Conservation (phyloP, 2,797 vertebrate genomes). For the Argya squamiceps region DNA sequence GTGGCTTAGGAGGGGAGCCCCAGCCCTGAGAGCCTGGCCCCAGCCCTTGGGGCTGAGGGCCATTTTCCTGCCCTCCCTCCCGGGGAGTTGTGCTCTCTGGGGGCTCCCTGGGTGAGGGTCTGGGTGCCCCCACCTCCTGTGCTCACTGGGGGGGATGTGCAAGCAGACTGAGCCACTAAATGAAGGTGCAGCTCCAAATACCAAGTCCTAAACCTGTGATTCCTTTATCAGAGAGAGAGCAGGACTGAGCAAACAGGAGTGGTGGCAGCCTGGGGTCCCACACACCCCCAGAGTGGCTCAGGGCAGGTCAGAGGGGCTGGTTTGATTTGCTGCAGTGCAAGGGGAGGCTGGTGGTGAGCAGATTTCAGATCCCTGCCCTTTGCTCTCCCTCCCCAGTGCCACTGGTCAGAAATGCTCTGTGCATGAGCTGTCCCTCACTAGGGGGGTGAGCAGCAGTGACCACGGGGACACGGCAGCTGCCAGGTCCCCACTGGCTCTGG, state of each 20-base stretch:
- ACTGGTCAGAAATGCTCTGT: background rate
- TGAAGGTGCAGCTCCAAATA: background rate
- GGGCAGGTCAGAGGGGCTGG: background rate
- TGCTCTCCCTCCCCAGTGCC: background rate
- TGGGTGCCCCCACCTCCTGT: background rate
- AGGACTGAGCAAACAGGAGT: background rate
- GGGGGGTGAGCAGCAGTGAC: background rate
- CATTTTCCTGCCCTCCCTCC: background rate
- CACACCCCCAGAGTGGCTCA: background rate
- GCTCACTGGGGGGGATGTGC: background rate
- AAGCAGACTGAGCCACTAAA: background rate
- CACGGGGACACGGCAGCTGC: rapidly evolving
- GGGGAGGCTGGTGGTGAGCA: background rate
- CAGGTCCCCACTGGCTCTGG: background rate
- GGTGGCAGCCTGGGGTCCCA: background rate
- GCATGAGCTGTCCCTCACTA: rapidly evolving
- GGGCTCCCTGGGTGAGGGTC: background rate
- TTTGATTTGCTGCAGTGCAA: background rate
- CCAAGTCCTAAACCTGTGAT: rapidly evolving
- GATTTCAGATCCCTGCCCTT: background rate
- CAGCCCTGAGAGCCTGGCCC: background rate
- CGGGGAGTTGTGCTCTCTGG: rapidly evolving
- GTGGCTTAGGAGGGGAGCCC: background rate
- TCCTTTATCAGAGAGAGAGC: background rate
- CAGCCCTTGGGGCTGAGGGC: background rate